Conservation (phyloP, 2,888 invertebrate species). For the Cryptocephalus moraei region DNA sequence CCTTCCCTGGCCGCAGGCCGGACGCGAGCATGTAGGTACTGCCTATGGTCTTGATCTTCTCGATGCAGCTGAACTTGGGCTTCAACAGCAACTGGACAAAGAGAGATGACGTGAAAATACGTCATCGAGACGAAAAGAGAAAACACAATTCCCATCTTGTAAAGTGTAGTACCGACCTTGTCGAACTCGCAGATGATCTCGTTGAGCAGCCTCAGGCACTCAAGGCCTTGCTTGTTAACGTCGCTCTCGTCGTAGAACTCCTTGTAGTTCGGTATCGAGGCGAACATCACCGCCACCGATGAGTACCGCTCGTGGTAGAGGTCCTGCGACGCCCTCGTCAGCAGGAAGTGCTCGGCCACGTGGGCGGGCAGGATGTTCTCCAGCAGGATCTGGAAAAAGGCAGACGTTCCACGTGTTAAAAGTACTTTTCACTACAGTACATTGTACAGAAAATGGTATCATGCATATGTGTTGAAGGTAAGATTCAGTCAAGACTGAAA, state of each 20-base stretch:
- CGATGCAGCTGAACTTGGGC: constrained; percentile 90
- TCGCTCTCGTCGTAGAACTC: constrained; percentile 97
- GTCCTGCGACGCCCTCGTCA: constrained; percentile 66
- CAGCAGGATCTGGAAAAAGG: constrained; percentile 57
- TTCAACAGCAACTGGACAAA: constrained; percentile 68
- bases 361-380: constrained; percentile 95
- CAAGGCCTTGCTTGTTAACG: constrained; percentile 90
- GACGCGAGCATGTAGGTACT: constrained; percentile 98
- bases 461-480: too few species aligned
- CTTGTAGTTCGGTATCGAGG: constrained; percentile 95
- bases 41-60: constrained; percentile 97
- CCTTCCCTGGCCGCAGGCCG: constrained; percentile 81
- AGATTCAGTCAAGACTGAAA: too few species aligned
- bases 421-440: too few species aligned
- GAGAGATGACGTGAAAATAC: background rate
- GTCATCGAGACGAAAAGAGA: background rate
- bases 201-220: constrained; percentile 86
- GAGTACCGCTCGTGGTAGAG: constrained; percentile 91
- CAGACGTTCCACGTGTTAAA: too few species aligned
- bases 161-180: constrained; percentile 51
- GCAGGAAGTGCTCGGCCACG: constrained; percentile 88
- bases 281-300: constrained; percentile 95
- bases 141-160: too few species aligned
- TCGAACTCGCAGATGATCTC: constrained; percentile 99
- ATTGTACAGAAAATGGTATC: too few species aligned